Evolutionary conservation across 37 sponge, comb jelly and placozoan genomes (phyloP), one percentile per base, ranked within the genome.

Genomic region (Petrosia ficiformis): DNA sequence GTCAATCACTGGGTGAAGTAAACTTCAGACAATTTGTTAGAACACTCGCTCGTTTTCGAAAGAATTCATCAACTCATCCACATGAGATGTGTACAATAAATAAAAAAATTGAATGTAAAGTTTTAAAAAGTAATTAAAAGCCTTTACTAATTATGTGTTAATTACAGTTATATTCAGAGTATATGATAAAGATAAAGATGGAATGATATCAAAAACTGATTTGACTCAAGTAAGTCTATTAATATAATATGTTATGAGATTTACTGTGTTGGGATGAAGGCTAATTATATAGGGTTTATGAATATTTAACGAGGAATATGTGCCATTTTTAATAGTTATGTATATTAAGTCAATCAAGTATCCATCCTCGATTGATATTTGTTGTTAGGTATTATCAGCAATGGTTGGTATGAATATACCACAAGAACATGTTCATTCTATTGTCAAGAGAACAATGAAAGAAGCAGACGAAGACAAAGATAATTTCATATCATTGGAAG

Each of bases 351-450:
- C n/a, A n/a, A n/a, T n/a, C n/a, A n/a, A n/a, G n/a, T n/a, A n/a
- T n/a, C n/a, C n/a, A n/a, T n/a, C n/a, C n/a, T n/a, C n/a, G n/a
- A n/a, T n/a, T n/a, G n/a, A n/a, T 21, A 1, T 70, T 44, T 68
- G 33, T 5, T 4, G 0, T 25, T 58, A 96, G 94, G 75, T 96
- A 0, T 67, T 96, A 26, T 69, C 72, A 21, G 44, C 67, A 24
- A 90, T 96, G 94, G 94, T 96, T 29, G 97, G 97, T n/a, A 54
- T 81, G 8, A 82, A 93, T 70, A 88, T 93, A n/a, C 79, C 91
- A 44, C 68, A 78, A 66, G 84, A 94, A 37, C 94, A 96, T 89
- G 92, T 94, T 11, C 70, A 65, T 4, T 76, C 80, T 14, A 96
- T 96, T 81, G 97, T 86, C 2, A 63, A 75, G 57, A 64, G 86